Base-by-base conservation (phyloP, 2,113 vertebrate genomes). In the Mesitornis unicolor region DNA sequence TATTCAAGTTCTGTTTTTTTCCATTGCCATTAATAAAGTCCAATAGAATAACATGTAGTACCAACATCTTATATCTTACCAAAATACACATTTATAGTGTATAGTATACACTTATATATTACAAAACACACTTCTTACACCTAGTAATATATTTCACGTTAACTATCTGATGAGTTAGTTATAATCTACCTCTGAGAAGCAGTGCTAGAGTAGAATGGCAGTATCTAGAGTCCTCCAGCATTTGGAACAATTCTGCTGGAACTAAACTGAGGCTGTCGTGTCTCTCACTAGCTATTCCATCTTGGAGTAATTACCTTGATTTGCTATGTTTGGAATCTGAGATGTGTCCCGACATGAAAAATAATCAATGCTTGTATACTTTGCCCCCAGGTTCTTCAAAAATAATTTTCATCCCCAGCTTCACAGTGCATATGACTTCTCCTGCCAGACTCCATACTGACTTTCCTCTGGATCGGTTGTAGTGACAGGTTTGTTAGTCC, bases 221-320 rank as follows among this genome's bases (percentile, higher is more conserved):
- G 5, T 33, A 11, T n/a, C 21, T n/a, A 28, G 28, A 53, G 35
- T 86, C 24, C 57, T 26, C 12, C 31, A 61, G n/a, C 10, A 64
- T 12, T 0, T 47, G 57, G 29, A 90, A 69, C 18, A 51, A 22
- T 85, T 76, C 20, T 64, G 3, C 35, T 71, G 43, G n/a, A 47
- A 90, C 33, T 71, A 1, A 6, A 10, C 35, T 11, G 51, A 63
- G 28, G 43, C 1, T 1, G 22, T 21, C 1, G 0, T 61, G 5
- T 35, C 22, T 51, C 35, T 88, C 36, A 35, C 5, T 36, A 67
- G 33, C 17, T 79, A 5, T 15, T 29, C 26, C 26, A 43, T n/a
- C n/a, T n/a, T n/a, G n/a, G n/a, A n/a, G n/a, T n/a, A 20, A 43
- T 16, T 43, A 43, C 43, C 16, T 43, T 43, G 43, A 13, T 43